Base-by-base conservation (phyloP, 2,797 vertebrate species). In the Dermochelys coriacea region DNA sequence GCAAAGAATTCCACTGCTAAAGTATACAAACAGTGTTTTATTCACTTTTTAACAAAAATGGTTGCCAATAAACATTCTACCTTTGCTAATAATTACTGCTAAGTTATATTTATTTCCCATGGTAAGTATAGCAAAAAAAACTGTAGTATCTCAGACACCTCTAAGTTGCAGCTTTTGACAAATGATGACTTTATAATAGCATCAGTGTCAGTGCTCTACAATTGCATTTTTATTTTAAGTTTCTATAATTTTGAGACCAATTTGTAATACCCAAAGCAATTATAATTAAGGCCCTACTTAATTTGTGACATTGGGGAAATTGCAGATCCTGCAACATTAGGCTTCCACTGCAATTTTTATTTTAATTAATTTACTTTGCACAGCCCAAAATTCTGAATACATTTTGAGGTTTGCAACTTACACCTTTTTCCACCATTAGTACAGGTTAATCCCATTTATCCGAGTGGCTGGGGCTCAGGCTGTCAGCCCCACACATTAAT, bases 101-200 rank as follows among this genome's bases (percentile, higher is more conserved):
- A 37, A 7, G n/a, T 1, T 9, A 54, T 37, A 27, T 6, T 3
- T 84, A 2, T 2, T 25, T 37, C 54, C 34, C 49, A 1, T 1
- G 19, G 9, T 11, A 55, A 59, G 3, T 41, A 31, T 10, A 25
- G 37, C 34, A 68, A 68, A 68, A 64, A 52, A 68, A 9, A 2
- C n/a, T 18, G 2, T 1, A 61, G 59, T 8, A 82, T 27, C 41
- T n/a, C 7, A 31, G 21, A 10, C 5, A 51, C 27, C 29, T 91
- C 37, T 81, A 47, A 0, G 34, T 37, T n/a, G 34, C 47, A 7
- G 34, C 51, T 12, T 37, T 0, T 14, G 14, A 18, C 12, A 12
- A 34, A 78, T 18, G 4, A 18, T n/a, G 14, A 8, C n/a, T 88
- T 87, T 34, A 11, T 50, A 55, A 1, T 16, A 25, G 25, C 27